Base-by-base conservation (phyloP, 2,797 vertebrate genomes). In the Xenentodon cancila region DNA sequence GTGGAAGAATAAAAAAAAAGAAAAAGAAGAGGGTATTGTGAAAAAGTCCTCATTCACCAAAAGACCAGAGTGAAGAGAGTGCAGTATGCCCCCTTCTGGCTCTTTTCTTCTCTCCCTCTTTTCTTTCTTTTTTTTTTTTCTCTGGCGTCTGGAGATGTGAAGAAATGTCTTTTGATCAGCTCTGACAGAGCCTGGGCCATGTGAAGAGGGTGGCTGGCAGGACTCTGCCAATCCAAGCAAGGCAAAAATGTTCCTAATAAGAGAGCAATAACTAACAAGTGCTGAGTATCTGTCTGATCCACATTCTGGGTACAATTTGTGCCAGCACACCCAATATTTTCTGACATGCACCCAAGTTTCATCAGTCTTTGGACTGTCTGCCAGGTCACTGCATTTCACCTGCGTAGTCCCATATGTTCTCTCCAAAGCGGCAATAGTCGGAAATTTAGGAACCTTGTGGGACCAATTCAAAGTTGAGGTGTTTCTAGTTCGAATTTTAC, bases 41-140 rank as follows among this genome's bases (percentile, higher is more conserved):
- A 88, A 91, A 40, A 93, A 92, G 87, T 91, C 89, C 81, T 92
- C 87, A 89, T 92, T 91, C 90, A 91, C 86, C 78, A 89, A 89
- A 89, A 90, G 84, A 90, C 83, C 77, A 75, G 82, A 86, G 88
- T 85, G 91, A 91, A 93, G 91, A 93, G 90, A 92, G 91, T 92
- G 89, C 92, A 93, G 91, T 93, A 95, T 96, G 96, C 96, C 96
- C 96, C 95, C 96, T 98, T 96, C 97, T 97, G 96, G 96, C 92
- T 92, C 93, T 91, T 91, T 92, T 93, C 89, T 93, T 91, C 88
- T 92, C 84, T 87, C 86, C 66, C 77, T 89, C 89, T 89, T 90
- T 91, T 90, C 85, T 90, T 89, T 85, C 89, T 68, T 78, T 88
- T 89, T 90, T 86, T 86, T 89, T 90, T 86, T 86, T 83, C 84